Conservation (phyloP, 2,113 vertebrate species). For the Sceloporus undulatus region DNA sequence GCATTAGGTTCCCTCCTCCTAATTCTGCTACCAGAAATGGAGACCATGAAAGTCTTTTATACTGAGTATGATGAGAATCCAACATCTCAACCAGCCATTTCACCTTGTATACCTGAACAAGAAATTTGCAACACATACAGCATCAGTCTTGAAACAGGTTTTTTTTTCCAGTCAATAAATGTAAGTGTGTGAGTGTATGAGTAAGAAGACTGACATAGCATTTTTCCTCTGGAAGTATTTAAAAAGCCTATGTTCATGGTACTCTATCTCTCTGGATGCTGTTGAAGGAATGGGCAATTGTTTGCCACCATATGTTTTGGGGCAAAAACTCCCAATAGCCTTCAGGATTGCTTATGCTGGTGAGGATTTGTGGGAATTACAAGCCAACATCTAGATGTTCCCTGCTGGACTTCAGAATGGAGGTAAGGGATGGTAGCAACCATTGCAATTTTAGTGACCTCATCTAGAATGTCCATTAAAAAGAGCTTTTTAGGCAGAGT, state of each 20-base stretch:
- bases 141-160: too few relatives aligned
- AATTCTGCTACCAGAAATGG: neutral
- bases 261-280: neutral
- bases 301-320: neutral
- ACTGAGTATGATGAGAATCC: neutral
- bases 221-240: neutral
- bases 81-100: neutral
- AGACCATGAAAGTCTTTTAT: neutral
- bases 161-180: neutral
- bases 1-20: too few relatives aligned
- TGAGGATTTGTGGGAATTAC: too few relatives aligned
- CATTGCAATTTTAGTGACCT: neutral
- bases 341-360: neutral
- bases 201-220: neutral
- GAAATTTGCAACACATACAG: neutral
- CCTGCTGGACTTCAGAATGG: neutral
- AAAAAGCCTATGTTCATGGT: neutral
- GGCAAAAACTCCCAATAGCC: neutral
- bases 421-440: neutral
- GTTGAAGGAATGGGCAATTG: too few relatives aligned
- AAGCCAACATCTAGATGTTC: too few relatives aligned
- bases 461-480: neutral
- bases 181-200: neutral
- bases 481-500: neutral
- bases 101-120: neutral